Percentiles rank a stretch among this genome's conserved stretches.
phyloP scores from a whole-genome alignment of 2,113 vertebrate genomes.

The Mugil cephalus region DNA sequence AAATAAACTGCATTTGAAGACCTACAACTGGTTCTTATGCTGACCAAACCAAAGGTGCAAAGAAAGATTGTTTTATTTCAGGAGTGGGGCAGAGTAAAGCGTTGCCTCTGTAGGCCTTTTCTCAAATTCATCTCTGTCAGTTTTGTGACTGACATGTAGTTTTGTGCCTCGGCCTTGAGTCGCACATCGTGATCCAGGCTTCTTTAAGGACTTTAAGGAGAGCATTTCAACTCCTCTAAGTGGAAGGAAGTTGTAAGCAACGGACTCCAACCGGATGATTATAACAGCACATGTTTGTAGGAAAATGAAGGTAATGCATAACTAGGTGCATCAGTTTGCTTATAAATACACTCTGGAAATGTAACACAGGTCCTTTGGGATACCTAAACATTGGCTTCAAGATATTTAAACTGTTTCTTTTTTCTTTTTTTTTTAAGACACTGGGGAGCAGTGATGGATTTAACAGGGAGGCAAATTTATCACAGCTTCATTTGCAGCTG shows the following conservation, averaged over 20 bases:
- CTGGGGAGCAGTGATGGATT: not conserved
- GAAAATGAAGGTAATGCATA: not conserved
- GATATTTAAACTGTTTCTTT: not conserved
- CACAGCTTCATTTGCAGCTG: not conserved
- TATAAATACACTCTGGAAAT: conserved; percentile 1
- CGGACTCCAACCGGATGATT: conserved; percentile 33
- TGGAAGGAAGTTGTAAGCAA: conserved; percentile 40
- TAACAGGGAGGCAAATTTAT: not conserved
- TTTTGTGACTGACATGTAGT: not conserved
- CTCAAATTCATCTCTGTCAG: not conserved
- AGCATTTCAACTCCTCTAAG: conserved; percentile 31
- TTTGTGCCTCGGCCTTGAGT: too few species aligned
- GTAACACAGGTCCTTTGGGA: not conserved
- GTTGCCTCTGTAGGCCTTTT: not conserved
- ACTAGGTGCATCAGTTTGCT: not conserved
- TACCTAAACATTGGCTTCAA: not conserved
- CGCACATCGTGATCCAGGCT: not conserved
- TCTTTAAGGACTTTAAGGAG: conserved; percentile 4
- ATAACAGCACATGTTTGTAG: not conserved
- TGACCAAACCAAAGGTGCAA: too few species aligned
- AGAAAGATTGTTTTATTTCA: too few species aligned
- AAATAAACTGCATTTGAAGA: too few species aligned
- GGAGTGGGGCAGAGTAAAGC: too few species aligned
- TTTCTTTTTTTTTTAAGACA: not conserved
- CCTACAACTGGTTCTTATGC: too few species aligned